Base-by-base conservation (phyloP, 1,140 invertebrate genomes). In the Theocolax elegans region DNA sequence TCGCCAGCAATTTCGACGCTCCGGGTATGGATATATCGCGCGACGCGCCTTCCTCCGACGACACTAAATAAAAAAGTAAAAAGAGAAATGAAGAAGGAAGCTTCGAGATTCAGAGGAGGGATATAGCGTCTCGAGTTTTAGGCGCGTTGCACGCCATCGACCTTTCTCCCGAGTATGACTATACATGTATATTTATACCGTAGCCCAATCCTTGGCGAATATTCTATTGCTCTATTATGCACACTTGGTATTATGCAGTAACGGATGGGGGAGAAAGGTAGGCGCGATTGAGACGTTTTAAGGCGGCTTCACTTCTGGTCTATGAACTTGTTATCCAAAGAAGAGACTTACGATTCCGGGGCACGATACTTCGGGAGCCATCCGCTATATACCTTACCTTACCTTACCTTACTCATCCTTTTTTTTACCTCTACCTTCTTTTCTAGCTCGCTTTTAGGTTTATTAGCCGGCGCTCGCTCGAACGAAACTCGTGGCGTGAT, bases 261-360 rank as follows among this genome's bases (percentile, higher is more conserved):
- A n/a, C n/a, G n/a, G n/a, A n/a, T n/a, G n/a, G n/a, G n/a, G n/a
- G n/a, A n/a, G 31, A 35, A 35, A 35, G 31, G 31, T 35, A 35
- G 23, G 58, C 38, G 25, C 58, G 58, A 60, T 60, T 60, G 58
- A 60, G 40, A 44, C 40, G 58, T 60, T 46, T 3, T 3, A 17
- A 13, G 12, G 15, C 42, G 15, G 19, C 19, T n/a, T n/a, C 3
- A 17, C 58, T 60, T n/a, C n/a, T n/a, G n/a, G n/a, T n/a, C 44
- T 35, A 63, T 49, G 42, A 63, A 63, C 60, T 63, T 63, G 60
- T 63, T 63, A 63, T 49, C 60, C 60, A 13, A 1, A 17, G 15
- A 7, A 13, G 40, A n/a, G 44, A 63, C 42, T 63, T 63, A 63
- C 19, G 29, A 44, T 63, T 48, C 27, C 60, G 44, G 6, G 44